Conservation (phyloP, 2,797 vertebrate genomes). For the Heliangelus exortis region DNA sequence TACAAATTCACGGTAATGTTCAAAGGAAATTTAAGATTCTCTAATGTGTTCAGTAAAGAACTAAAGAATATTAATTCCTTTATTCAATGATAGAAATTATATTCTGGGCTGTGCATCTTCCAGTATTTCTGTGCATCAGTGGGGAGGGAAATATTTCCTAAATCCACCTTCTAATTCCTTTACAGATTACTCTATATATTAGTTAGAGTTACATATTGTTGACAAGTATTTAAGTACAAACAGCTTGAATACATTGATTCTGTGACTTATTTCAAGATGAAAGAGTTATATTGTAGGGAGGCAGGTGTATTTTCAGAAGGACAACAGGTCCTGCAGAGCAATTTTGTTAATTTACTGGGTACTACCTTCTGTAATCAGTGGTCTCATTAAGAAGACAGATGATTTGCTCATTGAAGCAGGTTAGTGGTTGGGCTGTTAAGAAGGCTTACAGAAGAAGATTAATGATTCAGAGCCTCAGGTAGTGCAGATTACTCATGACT, state of each 20-base stretch:
- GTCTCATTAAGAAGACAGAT: constrained; percentile 47
- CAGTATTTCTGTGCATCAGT: neutral
- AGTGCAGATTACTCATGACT: neutral
- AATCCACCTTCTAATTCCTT: constrained; percentile 1
- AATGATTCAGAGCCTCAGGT: neutral
- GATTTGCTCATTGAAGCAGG: constrained; percentile 34
- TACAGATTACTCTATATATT: neutral
- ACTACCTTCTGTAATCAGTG: neutral
- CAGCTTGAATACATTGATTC: neutral
- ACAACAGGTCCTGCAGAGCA: neutral
- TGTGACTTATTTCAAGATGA: neutral
- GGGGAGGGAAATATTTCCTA: neutral
- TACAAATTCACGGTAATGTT: neutral
- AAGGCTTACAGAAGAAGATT: constrained; percentile 35
- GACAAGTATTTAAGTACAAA: neutral
- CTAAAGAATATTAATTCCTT: neutral
- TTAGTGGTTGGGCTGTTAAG: constrained; percentile 24
- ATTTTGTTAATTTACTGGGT: constrained; percentile 19
- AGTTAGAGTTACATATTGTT: neutral
- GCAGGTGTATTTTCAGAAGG: neutral
- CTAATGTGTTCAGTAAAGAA: neutral
- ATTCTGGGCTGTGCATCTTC: neutral
- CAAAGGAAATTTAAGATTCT: neutral
- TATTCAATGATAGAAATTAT: neutral
- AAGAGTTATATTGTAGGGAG: neutral